Base-by-base conservation (phyloP, 1,140 invertebrate species). In the Bombus affinis region DNA sequence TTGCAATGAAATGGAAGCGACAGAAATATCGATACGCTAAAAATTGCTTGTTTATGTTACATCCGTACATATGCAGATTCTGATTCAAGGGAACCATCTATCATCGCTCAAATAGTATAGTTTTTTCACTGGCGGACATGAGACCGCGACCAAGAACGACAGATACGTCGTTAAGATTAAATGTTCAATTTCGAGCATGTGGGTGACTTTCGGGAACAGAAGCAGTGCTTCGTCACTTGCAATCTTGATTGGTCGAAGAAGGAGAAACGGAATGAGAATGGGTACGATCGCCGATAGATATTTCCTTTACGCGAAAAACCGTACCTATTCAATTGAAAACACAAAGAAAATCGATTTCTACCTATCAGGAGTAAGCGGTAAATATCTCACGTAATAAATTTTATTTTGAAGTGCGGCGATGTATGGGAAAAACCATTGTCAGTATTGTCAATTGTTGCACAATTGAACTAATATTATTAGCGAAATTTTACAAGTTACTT, bases 81-180 rank as follows among this genome's bases (percentile, higher is more conserved):
- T 53, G 47, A 53, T 53, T 53, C 47, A 59, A n/a, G 1, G 28
- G 10, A 66, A 75, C 65, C 66, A 90, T 91, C 85, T 76, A 91
- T 90, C 87, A 91, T 76, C 77, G 6, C 65, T 57, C 35, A 85
- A 85, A 86, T 59, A 65, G 72, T 68, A 74, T 28, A 59, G 70
- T 47, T 47, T 57, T 85, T 79, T 81, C 57, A 53, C 5, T 53
- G 47, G 47, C 18, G 18, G 0, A 53, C 47, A 53, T 22, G 47
- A 53, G 6, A 53, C 47, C 5, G 1, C 47, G 47, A 53, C 18
- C 76, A 65, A 88, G 65, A 76, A 86, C 65, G 85, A 86, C 81
- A 88, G 86, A 88, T 87, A 79, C 87, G 74, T 87, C 84, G 77
- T 90, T 90, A 88, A 92, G 90, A 92, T 89, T 88, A 91, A 91